These are phyloP conservation scores for Alca torda DNA, from an alignment of 2,797 vertebrate genomes.

Conservation along the genomic window DNA sequence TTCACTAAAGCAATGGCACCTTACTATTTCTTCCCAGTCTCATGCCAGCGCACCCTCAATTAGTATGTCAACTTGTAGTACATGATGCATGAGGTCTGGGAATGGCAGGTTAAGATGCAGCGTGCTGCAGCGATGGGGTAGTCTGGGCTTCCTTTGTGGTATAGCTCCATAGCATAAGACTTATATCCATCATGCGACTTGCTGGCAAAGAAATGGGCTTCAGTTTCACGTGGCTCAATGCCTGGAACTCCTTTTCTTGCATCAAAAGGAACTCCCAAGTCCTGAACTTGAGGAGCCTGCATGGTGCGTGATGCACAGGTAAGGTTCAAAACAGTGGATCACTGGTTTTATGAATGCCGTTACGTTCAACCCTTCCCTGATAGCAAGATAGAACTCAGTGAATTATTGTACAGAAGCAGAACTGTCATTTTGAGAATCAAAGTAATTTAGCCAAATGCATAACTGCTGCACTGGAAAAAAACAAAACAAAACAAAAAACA, in stretches of 20 bases:
- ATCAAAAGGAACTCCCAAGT: neutral
- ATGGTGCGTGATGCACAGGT: neutral
- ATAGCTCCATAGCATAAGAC: neutral
- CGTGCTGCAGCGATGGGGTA: neutral
- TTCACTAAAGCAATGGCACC: neutral
- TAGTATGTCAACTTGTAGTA: neutral
- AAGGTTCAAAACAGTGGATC: neutral
- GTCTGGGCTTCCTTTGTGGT: neutral
- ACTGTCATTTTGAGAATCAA: neutral
- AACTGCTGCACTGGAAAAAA: neutral
- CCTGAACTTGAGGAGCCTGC: neutral
- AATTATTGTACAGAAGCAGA: neutral
- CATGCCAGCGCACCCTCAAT: neutral
- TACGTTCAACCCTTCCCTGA: neutral
- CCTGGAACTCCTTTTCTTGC: neutral
- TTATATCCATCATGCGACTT: fast-evolving
- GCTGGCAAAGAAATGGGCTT: neutral
- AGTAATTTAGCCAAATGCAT: neutral
- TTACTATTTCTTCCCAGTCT: neutral
- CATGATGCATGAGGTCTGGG: fast-evolving
- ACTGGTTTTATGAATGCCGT: neutral
- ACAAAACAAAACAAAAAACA: no score
- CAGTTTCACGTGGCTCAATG: neutral
- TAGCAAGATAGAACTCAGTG: neutral
- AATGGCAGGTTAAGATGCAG: neutral